A percentile compares a stretch with the other conserved stretches of the same genome.
These are phyloP conservation scores for Ellobius talpinus DNA, from an alignment of 2,113 vertebrate species.

Conservation along the genomic window DNA sequence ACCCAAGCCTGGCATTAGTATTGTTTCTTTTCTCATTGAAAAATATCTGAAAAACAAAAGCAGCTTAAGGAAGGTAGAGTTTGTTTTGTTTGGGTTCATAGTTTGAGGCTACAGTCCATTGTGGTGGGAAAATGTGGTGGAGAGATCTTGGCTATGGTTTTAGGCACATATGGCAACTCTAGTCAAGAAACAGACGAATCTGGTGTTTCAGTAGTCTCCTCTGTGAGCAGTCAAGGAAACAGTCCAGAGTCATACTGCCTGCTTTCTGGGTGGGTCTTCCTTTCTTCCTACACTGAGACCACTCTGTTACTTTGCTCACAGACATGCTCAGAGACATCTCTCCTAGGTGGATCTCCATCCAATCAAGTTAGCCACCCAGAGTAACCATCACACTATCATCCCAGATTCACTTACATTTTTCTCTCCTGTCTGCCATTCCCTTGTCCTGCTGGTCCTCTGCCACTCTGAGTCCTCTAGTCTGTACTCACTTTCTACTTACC, in stretches of 20 bases:
- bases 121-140: not conserved
- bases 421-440: not conserved
- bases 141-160: not conserved
- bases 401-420: not conserved
- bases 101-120: not conserved
- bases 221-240: not conserved
- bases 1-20: not conserved
- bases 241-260: not conserved
- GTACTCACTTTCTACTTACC: accelerated
- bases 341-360: not conserved
- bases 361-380: not conserved
- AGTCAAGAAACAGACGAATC: not conserved
- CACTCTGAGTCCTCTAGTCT: not conserved
- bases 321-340: not conserved
- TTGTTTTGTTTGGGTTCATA: not conserved
- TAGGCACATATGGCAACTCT: not conserved
- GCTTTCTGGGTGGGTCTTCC: not conserved
- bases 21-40: not conserved
- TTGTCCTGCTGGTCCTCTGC: not conserved
- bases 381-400: not conserved
- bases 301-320: too few species aligned
- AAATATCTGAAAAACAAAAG: not conserved
- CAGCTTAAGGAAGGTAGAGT: not conserved
- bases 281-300: not conserved
- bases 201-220: too few species aligned